A percentile compares a stretch with the other conserved stretches of the same genome.
Evolutionary conservation across 2,113 vertebrate genomes (phyloP).

Genomic region (Malaclemys terrapin): DNA sequence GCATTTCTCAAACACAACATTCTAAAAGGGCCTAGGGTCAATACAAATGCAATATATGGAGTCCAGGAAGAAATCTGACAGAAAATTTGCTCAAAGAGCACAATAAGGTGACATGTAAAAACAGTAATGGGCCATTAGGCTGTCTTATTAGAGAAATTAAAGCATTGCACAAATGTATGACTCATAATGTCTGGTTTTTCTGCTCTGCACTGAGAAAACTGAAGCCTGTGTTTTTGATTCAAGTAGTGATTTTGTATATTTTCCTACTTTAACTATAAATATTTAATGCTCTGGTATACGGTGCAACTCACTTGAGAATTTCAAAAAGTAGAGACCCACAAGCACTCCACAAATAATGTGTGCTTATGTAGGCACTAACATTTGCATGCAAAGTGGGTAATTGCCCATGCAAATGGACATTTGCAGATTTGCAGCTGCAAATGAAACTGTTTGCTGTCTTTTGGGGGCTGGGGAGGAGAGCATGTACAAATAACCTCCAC

Average conservation of each 20-base stretch:
- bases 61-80: conserved; percentile 81
- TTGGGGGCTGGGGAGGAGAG: neutral
- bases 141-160: conserved; percentile 83
- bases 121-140: conserved; percentile 82
- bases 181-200: conserved; percentile 73
- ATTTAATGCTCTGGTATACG: conserved; percentile 20
- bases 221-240: conserved; percentile 68
- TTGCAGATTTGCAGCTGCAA: neutral
- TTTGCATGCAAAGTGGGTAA: neutral
- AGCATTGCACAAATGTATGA: conserved; percentile 71
- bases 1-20: conserved; percentile 74
- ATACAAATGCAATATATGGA: conserved; percentile 82
- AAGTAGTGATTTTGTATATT: conserved; percentile 61
- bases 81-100: conserved; percentile 81
- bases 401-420: neutral
- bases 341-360: neutral
- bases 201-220: conserved; percentile 55
- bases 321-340: neutral
- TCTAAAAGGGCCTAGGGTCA: conserved; percentile 79
- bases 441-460: neutral
- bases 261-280: conserved; percentile 31
- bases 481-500: neutral
- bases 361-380: neutral
- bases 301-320: neutral
- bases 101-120: conserved; percentile 81